Evolutionary conservation across 2,888 invertebrate species (phyloP).

Genomic region (Charanyca ferruginea): DNA sequence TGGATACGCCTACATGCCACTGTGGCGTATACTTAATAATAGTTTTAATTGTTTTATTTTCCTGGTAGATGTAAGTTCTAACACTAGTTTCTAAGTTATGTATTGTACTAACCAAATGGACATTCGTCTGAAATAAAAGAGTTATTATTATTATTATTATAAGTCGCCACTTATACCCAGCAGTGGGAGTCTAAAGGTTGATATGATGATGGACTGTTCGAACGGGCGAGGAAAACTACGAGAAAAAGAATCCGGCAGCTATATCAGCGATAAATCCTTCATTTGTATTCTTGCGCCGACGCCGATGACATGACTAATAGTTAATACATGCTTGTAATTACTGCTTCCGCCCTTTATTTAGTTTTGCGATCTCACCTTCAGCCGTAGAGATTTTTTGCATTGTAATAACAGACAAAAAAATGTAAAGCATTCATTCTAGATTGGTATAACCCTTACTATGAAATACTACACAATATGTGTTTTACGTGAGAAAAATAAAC

Average conservation of each 20-base stretch:
- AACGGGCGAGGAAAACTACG: slow-evolving; percentile 2
- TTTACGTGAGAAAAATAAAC: slow-evolving; percentile 18
- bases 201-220: too few relatives aligned
- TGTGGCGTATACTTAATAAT: too few relatives aligned
- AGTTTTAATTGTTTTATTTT: too few relatives aligned
- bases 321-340: slow-evolving; percentile 69
- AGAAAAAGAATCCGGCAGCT: not conserved
- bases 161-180: too few relatives aligned
- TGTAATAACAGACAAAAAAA: slow-evolving; percentile 41
- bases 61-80: too few relatives aligned
- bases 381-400: slow-evolving; percentile 64
- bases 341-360: slow-evolving; percentile 81
- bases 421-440: slow-evolving; percentile 34
- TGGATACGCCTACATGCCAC: too few relatives aligned
- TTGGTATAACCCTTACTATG: slow-evolving; percentile 50
- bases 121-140: too few relatives aligned
- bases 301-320: slow-evolving; percentile 49
- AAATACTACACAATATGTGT: slow-evolving; percentile 9
- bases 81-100: too few relatives aligned
- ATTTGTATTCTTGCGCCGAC: slow-evolving; percentile 45
- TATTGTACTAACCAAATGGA: too few relatives aligned
- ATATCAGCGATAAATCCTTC: slow-evolving; percentile 26
- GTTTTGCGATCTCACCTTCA: slow-evolving; percentile 70
- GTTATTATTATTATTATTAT: too few relatives aligned
- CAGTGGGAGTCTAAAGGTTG: too few relatives aligned